A percentile compares a stretch with the other conserved stretches of the same genome.
phyloP scores from a whole-genome alignment of 2,888 invertebrate genomes.

The Carterocephalus palaemon region DNA sequence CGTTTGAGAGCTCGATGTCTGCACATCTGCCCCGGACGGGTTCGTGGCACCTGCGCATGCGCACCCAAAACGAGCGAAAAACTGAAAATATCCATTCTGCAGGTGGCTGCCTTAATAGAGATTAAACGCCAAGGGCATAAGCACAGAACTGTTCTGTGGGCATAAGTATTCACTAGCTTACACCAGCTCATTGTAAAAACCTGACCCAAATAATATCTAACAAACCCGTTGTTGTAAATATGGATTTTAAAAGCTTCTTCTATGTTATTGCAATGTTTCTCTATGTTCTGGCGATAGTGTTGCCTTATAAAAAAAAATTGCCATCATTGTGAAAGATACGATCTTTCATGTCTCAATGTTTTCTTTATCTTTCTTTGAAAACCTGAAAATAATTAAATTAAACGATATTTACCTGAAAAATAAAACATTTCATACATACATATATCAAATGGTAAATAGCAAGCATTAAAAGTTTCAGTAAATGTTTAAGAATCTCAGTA shows the following conservation, averaged over 20 bases:
- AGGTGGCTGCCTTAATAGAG: constrained; percentile 45
- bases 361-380: background rate
- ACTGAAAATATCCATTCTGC: constrained; percentile 39
- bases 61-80: constrained; percentile 61
- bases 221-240: too few relatives aligned
- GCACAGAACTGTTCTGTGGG: background rate
- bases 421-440: too few relatives aligned
- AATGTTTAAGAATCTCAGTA: too few relatives aligned
- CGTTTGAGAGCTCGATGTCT: constrained; percentile 34
- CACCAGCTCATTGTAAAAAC: constrained; percentile 4
- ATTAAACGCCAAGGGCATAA: constrained; percentile 7
- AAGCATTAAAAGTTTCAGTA: too few relatives aligned
- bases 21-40: constrained; percentile 58
- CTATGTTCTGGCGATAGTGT: too few relatives aligned
- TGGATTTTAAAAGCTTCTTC: too few relatives aligned
- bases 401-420: background rate
- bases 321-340: too few relatives aligned
- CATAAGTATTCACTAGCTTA: constrained; percentile 8
- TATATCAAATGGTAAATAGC: too few relatives aligned
- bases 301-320: too few relatives aligned
- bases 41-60: constrained; percentile 51
- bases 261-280: too few relatives aligned
- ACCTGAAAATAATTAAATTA: background rate
- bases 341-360: background rate
- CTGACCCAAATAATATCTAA: too few relatives aligned